Percentiles rank a stretch among this genome's conserved stretches.
Conservation (phyloP, 2,113 vertebrate genomes). For the Chinchilla lanigera region DNA sequence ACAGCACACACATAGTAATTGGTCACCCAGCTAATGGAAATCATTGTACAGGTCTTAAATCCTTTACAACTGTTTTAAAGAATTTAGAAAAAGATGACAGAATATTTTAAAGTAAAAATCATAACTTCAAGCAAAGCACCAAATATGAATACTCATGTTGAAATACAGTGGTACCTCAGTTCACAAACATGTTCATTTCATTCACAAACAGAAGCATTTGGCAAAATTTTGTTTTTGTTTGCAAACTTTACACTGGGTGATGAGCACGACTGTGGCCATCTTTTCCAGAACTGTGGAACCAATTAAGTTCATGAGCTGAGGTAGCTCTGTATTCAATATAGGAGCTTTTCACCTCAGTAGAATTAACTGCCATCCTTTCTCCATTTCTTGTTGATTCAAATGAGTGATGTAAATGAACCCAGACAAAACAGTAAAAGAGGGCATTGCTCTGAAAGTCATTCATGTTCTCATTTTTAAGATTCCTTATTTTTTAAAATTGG, state of each 20-base stretch:
- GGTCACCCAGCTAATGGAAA: background rate
- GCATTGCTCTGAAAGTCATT: background rate
- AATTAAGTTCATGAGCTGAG: background rate
- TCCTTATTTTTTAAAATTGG: background rate
- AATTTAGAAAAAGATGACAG: background rate
- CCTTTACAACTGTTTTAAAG: background rate
- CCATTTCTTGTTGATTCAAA: constrained; percentile 12
- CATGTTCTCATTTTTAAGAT: background rate
- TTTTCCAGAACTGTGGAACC: background rate
- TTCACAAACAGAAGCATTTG: background rate
- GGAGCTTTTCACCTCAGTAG: background rate
- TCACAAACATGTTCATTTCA: background rate
- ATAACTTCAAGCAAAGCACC: background rate
- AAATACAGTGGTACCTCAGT: background rate
- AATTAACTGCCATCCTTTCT: background rate
- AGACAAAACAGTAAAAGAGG: constrained; percentile 12
- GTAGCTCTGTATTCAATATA: background rate
- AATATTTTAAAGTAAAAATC: constrained; percentile 26
- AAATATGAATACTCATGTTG: background rate
- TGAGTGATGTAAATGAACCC: constrained; percentile 5
- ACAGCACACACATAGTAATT: background rate
- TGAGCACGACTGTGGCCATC: background rate
- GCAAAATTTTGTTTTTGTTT: background rate
- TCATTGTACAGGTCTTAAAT: background rate
- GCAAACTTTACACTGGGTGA: background rate